Percentiles rank a stretch among this genome's conserved stretches.
phyloP scores from a whole-genome alignment of 2,888 invertebrate species.

The Chaetoderma sp. region DNA sequence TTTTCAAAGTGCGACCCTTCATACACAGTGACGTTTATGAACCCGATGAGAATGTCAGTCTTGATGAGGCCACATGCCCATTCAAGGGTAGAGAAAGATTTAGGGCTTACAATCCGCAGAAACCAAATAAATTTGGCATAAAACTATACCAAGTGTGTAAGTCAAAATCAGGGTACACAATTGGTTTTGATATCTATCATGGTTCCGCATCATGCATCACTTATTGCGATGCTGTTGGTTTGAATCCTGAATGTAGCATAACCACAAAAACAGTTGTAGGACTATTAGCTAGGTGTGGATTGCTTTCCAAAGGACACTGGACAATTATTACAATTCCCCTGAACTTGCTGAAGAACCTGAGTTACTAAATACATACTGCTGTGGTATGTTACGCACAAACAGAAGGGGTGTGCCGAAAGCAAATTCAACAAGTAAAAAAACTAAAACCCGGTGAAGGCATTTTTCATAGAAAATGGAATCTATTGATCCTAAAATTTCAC shows the following conservation, averaged over 20 bases:
- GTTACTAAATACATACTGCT: slow-evolving; percentile 16
- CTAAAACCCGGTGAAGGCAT: slow-evolving; percentile 17
- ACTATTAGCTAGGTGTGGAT: slow-evolving; percentile 14
- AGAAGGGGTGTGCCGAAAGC: slow-evolving; percentile 24
- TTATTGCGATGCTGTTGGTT: slow-evolving; percentile 29
- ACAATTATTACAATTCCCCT: slow-evolving; percentile 30
- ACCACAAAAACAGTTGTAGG: slow-evolving; percentile 17
- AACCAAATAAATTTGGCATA: not conserved
- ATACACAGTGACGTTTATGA: not conserved
- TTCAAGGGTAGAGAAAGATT: not conserved
- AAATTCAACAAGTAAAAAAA: slow-evolving; percentile 22
- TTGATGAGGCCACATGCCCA: not conserved
- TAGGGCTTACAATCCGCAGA: not conserved
- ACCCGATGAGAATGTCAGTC: not conserved
- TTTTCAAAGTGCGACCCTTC: not conserved
- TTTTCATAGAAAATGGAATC: slow-evolving; percentile 1
- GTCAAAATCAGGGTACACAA: not conserved
- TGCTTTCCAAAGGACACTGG: slow-evolving; percentile 19
- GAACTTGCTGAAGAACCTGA: slow-evolving; percentile 22
- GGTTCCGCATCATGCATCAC: slow-evolving; percentile 22
- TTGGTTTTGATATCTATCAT: not conserved
- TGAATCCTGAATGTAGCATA: slow-evolving; percentile 9
- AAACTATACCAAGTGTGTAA: not conserved
- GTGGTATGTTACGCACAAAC: slow-evolving; percentile 26
- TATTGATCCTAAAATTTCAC: slow-evolving; percentile 22